Conservation (phyloP, 1,140 invertebrate genomes). For the Scylla paramamosain region DNA sequence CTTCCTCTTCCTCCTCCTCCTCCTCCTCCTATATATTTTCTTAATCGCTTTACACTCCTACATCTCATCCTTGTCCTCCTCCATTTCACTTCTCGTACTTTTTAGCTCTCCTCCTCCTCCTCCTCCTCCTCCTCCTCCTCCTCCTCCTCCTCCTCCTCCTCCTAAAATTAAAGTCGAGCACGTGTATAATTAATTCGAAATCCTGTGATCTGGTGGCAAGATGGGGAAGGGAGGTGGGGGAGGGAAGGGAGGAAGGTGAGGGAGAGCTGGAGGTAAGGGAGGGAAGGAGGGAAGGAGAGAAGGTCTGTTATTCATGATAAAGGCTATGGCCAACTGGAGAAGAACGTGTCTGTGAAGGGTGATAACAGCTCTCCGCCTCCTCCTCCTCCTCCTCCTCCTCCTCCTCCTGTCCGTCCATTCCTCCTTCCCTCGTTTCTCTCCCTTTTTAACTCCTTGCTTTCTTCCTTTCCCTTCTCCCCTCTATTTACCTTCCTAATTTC, state of each 20-base stretch:
- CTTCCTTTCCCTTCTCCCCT: neutral
- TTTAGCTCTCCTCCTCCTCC: neutral
- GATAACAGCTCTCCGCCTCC: constrained; percentile 6
- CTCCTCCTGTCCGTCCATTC: neutral
- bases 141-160: neutral
- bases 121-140: constrained; percentile 17
- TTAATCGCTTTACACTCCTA: neutral
- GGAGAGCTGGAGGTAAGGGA: neutral
- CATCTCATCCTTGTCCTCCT: neutral
- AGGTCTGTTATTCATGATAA: constrained; percentile 24
- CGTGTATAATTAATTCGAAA: constrained; percentile 4
- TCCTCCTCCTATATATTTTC: neutral
- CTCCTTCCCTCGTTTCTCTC: neutral
- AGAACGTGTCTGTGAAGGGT: constrained; percentile 11
- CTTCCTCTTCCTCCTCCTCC: neutral
- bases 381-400: neutral
- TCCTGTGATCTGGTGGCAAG: constrained; percentile 9
- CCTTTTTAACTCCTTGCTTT: neutral
- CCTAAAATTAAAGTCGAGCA: neutral
- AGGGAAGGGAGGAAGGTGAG: neutral
- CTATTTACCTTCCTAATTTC: neutral
- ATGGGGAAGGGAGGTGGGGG: neutral
- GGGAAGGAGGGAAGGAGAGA: neutral
- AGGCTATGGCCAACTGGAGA: neutral
- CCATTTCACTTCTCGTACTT: neutral